Conservation (phyloP, 1,140 invertebrate genomes). For the Zophobas atratus region DNA sequence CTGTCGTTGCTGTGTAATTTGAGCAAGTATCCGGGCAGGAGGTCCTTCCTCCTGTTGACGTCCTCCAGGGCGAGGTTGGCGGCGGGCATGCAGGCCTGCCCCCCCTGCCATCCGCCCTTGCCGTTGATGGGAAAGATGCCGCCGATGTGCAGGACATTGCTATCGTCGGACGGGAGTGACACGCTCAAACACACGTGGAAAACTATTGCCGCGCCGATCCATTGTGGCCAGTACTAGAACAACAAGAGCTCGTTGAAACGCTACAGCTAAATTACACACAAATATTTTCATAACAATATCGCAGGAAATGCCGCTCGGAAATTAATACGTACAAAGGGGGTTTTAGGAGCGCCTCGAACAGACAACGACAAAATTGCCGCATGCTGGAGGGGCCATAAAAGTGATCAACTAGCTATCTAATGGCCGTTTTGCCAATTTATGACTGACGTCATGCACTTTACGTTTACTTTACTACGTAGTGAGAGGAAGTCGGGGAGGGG, state of each 20-base stretch:
- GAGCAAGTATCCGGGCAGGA: conserved; percentile 93
- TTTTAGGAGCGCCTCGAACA: no score
- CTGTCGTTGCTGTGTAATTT: conserved; percentile 97
- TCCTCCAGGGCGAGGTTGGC: conserved; percentile 96
- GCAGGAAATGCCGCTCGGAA: no score
- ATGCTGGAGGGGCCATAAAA: no score
- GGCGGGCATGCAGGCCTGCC: conserved; percentile 95
- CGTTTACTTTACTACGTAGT: no score
- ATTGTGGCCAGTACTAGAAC: conserved; percentile 66
- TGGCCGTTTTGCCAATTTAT: no score
- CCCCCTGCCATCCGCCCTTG: conserved; percentile 96
- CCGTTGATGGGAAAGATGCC: conserved; percentile 97
- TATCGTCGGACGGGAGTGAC: conserved; percentile 67
- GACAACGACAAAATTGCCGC: no score
- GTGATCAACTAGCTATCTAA: no score
- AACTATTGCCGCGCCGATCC: conserved; percentile 62
- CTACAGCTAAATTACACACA: conserved; percentile 15
- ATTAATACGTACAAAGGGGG: no score
- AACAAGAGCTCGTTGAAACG: conserved; percentile 27
- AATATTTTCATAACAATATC: conserved; percentile 26
- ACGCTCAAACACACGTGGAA: conserved; percentile 52
- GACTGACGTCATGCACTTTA: no score
- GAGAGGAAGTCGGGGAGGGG: no score
- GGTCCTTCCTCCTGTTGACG: conserved; percentile 91
- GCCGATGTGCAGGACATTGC: conserved; percentile 93